Percentiles rank a stretch among this genome's conserved stretches.
These are phyloP conservation scores for Adelges cooleyi DNA, from an alignment of 1,140 invertebrate genomes.

Conservation along the genomic window DNA sequence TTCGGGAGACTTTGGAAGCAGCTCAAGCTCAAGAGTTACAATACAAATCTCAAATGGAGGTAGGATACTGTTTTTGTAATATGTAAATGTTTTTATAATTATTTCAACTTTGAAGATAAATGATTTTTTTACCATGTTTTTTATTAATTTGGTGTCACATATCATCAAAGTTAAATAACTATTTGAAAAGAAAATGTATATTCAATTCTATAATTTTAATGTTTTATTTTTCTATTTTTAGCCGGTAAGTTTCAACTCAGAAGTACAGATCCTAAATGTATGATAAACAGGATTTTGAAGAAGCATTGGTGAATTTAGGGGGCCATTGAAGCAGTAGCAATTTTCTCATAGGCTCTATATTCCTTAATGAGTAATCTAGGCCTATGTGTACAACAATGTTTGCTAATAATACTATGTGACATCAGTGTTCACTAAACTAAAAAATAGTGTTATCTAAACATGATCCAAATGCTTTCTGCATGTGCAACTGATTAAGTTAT, in stretches of 20 bases:
- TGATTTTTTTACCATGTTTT: not conserved
- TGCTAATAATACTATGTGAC: too few species aligned
- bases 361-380: too few species aligned
- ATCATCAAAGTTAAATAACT: not conserved
- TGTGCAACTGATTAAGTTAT: too few species aligned
- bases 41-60: slow-evolving; percentile 59
- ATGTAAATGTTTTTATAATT: not conserved
- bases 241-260: not conserved
- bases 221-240: not conserved
- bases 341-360: too few species aligned
- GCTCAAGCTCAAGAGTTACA: slow-evolving; percentile 63
- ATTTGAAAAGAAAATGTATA: not conserved
- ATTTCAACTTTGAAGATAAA: too few species aligned
- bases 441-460: too few species aligned
- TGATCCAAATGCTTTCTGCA: too few species aligned
- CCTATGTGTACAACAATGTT: too few species aligned
- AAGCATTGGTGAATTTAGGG: too few species aligned
- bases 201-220: not conserved
- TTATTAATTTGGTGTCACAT: not conserved
- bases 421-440: too few species aligned
- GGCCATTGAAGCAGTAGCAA: too few species aligned
- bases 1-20: slow-evolving; percentile 59
- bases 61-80: slow-evolving; percentile 29
- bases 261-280: not conserved
- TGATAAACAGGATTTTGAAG: too few species aligned